Evolutionary conservation across 2,113 vertebrate species (phyloP).

Genomic region (Albula glossodonta): DNA sequence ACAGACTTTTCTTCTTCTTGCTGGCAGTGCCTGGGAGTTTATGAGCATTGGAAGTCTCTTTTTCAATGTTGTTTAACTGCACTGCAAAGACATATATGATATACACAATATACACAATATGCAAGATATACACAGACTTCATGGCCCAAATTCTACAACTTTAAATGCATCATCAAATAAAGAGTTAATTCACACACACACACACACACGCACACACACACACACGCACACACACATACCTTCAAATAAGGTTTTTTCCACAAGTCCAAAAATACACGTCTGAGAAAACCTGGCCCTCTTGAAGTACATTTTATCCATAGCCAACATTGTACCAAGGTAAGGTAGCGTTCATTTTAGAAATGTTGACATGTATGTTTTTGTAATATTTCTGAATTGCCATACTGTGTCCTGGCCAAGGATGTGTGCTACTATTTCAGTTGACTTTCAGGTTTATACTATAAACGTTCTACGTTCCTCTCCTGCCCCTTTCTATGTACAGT

Average conservation of each 20-base stretch:
- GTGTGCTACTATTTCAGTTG: slow-evolving; percentile 70
- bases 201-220: background rate
- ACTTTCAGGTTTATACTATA: slow-evolving; percentile 63
- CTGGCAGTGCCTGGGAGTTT: no score
- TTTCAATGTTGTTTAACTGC: background rate
- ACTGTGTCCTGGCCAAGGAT: slow-evolving; percentile 68
- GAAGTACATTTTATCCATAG: background rate
- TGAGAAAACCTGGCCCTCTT: background rate
- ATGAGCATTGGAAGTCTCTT: background rate
- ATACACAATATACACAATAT: background rate
- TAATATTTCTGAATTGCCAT: background rate
- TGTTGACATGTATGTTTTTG: background rate
- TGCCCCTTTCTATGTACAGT: slow-evolving; percentile 61
- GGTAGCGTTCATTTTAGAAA: background rate
- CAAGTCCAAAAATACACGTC: no score
- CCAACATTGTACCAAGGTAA: background rate
- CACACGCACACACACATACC: background rate
- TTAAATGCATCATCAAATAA: background rate
- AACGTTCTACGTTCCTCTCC: slow-evolving; percentile 62
- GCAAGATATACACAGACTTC: background rate
- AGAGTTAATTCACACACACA: background rate
- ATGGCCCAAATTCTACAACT: background rate
- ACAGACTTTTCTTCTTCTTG: no score
- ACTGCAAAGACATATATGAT: background rate
- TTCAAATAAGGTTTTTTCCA: background rate